Evolutionary conservation across 1,140 invertebrate species (phyloP).

Genomic region (Phthorimaea operculella): DNA sequence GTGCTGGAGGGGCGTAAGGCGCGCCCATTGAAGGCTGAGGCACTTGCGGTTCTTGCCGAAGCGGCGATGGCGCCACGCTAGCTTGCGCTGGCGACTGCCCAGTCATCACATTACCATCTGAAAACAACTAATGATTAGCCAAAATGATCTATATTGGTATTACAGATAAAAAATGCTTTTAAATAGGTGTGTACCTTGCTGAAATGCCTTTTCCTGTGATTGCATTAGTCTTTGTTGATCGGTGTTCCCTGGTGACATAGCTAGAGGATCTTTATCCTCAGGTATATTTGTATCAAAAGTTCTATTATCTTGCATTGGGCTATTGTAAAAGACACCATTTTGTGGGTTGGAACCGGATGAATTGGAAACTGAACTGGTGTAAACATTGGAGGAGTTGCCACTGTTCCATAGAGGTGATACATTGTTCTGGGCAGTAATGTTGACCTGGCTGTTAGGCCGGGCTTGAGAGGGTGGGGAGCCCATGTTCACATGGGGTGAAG

Average conservation of each 20-base stretch:
- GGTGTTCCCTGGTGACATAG: conserved; percentile 63
- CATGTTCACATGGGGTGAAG: conserved; percentile 64
- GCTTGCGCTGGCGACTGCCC: conserved; percentile 71
- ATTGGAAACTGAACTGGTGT: conserved; percentile 48
- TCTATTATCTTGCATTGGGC: conserved; percentile 47
- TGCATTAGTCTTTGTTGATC: conserved; percentile 65
- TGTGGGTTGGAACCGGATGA: conserved; percentile 63
- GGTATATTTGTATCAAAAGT: conserved; percentile 46
- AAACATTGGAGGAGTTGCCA: conserved; percentile 55
- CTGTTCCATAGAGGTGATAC: conserved; percentile 67
- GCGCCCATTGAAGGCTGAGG: conserved; percentile 66
- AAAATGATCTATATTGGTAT: no score
- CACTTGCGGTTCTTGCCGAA: conserved; percentile 59
- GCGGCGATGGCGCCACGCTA: conserved; percentile 65
- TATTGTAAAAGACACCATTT: conserved; percentile 65
- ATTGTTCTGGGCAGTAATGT: conserved; percentile 69
- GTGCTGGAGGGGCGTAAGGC: conserved; percentile 47
- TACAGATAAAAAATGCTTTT: background rate
- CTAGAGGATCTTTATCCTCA: conserved; percentile 68
- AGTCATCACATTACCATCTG: conserved; percentile 55
- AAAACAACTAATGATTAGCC: conserved; percentile 11
- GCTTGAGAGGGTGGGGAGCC: conserved; percentile 64
- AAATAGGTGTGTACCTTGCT: conserved; percentile 37
- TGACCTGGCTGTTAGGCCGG: conserved; percentile 54
- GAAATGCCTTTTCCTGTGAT: conserved; percentile 51